These are phyloP conservation scores for Alces alces DNA, from an alignment of 2,113 vertebrate species.

Conservation along the genomic window DNA sequence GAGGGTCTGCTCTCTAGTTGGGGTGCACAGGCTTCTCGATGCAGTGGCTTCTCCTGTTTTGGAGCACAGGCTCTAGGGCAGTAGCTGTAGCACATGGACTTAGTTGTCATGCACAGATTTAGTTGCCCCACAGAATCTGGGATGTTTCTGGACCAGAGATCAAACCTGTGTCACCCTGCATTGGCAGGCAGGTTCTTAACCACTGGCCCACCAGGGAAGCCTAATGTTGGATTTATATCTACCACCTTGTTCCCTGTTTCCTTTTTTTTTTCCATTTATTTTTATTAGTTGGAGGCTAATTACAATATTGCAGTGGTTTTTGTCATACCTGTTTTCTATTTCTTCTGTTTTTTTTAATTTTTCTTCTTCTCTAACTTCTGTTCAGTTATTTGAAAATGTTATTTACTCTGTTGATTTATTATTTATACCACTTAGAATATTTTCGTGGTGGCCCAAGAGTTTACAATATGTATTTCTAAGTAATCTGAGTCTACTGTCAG, in stretches of 20 bases:
- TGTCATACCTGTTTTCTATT: neutral
- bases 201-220: neutral
- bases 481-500: neutral
- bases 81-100: accelerated
- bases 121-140: neutral
- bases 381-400: neutral
- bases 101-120: neutral
- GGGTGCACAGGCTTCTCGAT: neutral
- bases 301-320: no score
- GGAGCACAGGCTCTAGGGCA: neutral
- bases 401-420: neutral
- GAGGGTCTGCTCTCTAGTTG: neutral
- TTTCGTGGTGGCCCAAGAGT: neutral
- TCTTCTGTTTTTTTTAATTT: neutral
- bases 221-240: neutral
- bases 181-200: neutral
- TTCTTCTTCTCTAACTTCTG: neutral
- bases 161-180: neutral
- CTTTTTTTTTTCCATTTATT: neutral
- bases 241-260: neutral
- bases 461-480: neutral
- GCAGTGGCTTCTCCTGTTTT: neutral
- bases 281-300: no score
- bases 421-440: neutral
- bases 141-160: neutral